Evolutionary conservation across 1,140 invertebrate species (phyloP), one percentile per base, ranked within the genome.

Genomic region (Apocrypta bakeri): DNA sequence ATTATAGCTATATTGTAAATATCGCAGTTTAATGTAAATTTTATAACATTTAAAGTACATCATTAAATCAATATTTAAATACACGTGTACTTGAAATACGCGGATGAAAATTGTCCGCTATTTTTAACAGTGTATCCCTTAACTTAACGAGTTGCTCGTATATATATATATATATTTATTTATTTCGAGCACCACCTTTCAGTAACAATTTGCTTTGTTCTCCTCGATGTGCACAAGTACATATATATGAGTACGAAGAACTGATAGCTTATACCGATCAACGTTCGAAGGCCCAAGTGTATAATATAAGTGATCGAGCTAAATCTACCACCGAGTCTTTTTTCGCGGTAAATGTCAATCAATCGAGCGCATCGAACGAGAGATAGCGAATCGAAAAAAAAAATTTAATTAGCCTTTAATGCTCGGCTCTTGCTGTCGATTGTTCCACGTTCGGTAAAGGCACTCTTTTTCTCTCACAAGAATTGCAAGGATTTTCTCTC

Each of bases 351-450:
- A 0, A 27, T 42, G 72, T 56, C 72, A 56, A 48, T 74, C 72
- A 33, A 48, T 74, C 72, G 24, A 37, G 12, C 12, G 69, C 33
- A 37, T 37, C 33, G 33, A 2, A 37, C 3, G 33, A 37, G 33
- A 37, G 33, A 37, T 37, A 64, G 12, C 12, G 69, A 17, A 24
- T 40, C 63, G 77, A 31, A 40, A 64, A 79, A n/a, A n/a, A 66
- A 71, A 79, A 79, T 79, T 79, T 79, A 42, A 79, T 79, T 79
- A 69, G 40, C 77, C 33, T 31, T 31, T 25, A 40, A 56, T 48
- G 37, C 33, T 79, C 27, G 21, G 33, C 33, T 37, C 61, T 29
- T 33, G 25, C 33, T 71, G 14, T 40, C 40, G 66, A 64, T 64
- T 69, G 61, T 79, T 79, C 25, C 14, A 25, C 31, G 9, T 33